These are phyloP conservation scores for Cantharis flavilabris DNA, from an alignment of 2,888 invertebrate genomes.

Conservation along the genomic window DNA sequence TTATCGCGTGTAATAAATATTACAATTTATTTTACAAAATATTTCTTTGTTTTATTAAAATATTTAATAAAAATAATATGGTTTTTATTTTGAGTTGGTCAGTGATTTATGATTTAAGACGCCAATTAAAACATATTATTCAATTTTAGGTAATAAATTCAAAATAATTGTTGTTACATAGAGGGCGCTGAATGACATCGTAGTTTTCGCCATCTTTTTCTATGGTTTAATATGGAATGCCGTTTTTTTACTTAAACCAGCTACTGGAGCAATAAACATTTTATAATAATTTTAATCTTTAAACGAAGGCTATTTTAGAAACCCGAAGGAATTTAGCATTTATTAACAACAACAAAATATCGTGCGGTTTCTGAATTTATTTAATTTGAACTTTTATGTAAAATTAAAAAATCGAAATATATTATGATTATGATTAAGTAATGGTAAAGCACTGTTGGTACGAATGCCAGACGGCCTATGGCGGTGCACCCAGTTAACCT, in stretches of 20 bases:
- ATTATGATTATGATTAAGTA: constrained; percentile 19
- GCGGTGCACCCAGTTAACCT: constrained; percentile 41
- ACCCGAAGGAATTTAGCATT: not conserved
- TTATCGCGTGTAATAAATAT: not conserved
- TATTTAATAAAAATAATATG: not conserved
- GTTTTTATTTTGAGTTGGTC: not conserved
- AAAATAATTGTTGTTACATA: not conserved
- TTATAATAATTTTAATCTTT: not conserved
- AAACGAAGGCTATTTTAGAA: not conserved
- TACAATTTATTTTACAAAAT: not conserved
- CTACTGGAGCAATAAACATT: not conserved
- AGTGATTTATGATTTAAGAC: not conserved
- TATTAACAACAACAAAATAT: not conserved
- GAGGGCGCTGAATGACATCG: not conserved
- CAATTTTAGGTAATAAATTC: not conserved
- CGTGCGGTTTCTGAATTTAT: not conserved
- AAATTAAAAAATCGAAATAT: constrained; percentile 1
- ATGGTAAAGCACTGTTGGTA: constrained; percentile 36
- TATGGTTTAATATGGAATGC: not conserved
- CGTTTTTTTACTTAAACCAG: not conserved
- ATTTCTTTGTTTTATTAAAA: not conserved
- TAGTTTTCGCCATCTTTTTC: not conserved
- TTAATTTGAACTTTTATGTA: not conserved
- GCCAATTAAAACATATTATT: not conserved
- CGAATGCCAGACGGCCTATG: constrained; percentile 37